Conservation (phyloP, 2,797 vertebrate species). For the Emydoidea blandingii region DNA sequence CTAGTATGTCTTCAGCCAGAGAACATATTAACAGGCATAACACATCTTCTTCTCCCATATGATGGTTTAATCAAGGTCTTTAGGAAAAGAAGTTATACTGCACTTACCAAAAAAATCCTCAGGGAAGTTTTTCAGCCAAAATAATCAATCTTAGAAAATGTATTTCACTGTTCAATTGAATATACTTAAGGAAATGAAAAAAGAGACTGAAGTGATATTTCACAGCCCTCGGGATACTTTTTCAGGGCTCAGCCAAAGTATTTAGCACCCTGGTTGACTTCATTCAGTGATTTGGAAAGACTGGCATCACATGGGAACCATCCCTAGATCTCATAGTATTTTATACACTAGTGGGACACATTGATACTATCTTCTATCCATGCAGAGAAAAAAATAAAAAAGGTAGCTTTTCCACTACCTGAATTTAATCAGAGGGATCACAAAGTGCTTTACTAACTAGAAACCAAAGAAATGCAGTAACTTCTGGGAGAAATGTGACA, state of each 20-base stretch:
- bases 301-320: neutral
- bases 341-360: neutral
- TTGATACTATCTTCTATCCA: neutral
- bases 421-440: fast-evolving
- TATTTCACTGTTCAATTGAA: neutral
- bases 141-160: neutral
- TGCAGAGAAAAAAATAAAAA: neutral
- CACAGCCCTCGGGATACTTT: neutral
- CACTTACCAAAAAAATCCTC: fast-evolving
- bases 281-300: neutral
- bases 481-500: neutral
- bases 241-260: neutral
- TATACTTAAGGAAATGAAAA: neutral
- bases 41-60: neutral
- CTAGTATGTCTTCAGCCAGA: neutral
- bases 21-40: neutral
- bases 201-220: neutral
- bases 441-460: neutral
- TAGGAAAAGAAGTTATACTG: neutral
- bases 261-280: neutral
- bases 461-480: neutral
- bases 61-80: neutral
- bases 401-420: neutral
- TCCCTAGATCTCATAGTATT: neutral
- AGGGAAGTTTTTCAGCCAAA: neutral